Evolutionary conservation across 2,797 vertebrate genomes (phyloP).

Genomic region (Xiphophorus birchmanni): DNA sequence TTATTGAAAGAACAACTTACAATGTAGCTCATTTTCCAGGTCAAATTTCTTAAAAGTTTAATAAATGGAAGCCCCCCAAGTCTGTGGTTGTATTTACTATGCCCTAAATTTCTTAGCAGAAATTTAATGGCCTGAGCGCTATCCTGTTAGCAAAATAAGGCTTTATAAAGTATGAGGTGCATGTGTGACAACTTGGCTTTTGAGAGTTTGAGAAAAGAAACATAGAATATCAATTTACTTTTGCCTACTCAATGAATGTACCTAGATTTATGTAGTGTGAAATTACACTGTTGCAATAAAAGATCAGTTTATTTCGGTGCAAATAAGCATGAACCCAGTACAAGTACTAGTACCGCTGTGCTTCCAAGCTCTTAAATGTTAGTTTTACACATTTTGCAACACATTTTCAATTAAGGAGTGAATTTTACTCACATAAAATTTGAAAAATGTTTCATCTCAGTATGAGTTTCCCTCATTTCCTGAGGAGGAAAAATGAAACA

Average conservation of each 20-base stretch:
- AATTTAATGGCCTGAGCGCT: no score
- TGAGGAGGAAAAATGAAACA: constrained; percentile 19
- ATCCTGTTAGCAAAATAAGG: not conserved
- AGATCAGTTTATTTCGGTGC: no score
- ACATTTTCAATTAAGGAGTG: not conserved
- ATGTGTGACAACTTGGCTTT: not conserved
- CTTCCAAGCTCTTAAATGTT: not conserved
- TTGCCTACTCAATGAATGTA: not conserved
- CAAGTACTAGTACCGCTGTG: not conserved
- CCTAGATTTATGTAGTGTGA: not conserved
- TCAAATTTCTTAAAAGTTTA: not conserved
- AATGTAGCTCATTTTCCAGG: not conserved
- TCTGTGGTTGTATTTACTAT: not conserved
- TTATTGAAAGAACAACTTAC: not conserved
- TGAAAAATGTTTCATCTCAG: not conserved
- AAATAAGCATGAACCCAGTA: not conserved
- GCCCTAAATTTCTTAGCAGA: no score
- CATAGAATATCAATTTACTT: not conserved
- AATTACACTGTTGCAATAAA: not conserved
- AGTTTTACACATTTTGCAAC: not conserved
- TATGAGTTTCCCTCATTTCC: not conserved
- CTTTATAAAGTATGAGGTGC: not conserved
- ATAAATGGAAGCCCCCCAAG: not conserved
- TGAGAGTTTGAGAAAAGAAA: no score
- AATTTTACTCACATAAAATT: no score